These are phyloP conservation scores for Aporophyla nigra DNA, from an alignment of 2,888 invertebrate genomes.

Conservation along the genomic window DNA sequence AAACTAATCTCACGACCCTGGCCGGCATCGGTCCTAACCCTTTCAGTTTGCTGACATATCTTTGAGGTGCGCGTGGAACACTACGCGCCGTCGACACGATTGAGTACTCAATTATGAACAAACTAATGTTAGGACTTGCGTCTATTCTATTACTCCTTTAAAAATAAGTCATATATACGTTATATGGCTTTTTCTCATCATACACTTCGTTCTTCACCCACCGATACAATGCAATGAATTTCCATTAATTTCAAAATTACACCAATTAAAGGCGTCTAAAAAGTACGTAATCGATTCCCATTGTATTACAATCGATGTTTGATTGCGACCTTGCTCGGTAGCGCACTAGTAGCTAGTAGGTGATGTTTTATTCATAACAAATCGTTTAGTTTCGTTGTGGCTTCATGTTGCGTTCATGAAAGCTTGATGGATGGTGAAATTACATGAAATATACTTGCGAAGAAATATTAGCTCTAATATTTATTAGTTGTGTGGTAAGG, in stretches of 20 bases:
- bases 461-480: constrained; percentile 1
- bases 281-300: constrained; percentile 21
- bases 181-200: neutral
- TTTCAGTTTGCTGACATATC: too few relatives aligned
- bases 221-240: neutral
- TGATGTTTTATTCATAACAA: constrained; percentile 48
- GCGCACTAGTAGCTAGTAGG: constrained; percentile 8
- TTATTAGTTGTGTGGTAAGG: neutral
- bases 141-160: too few relatives aligned
- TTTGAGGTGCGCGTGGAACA: too few relatives aligned
- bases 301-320: constrained; percentile 25
- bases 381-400: constrained; percentile 37
- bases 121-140: too few relatives aligned
- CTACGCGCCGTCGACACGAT: too few relatives aligned
- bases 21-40: too few relatives aligned
- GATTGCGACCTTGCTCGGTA: constrained; percentile 25
- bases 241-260: neutral
- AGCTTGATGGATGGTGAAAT: constrained; percentile 33
- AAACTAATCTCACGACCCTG: too few relatives aligned
- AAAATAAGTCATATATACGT: too few relatives aligned
- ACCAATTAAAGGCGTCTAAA: neutral
- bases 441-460: constrained; percentile 18
- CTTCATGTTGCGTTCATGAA: constrained; percentile 20
- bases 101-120: too few relatives aligned
- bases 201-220: neutral